These are phyloP conservation scores for Dolichomitus sp. DNA, from an alignment of 2,888 invertebrate genomes.

Conservation along the genomic window DNA sequence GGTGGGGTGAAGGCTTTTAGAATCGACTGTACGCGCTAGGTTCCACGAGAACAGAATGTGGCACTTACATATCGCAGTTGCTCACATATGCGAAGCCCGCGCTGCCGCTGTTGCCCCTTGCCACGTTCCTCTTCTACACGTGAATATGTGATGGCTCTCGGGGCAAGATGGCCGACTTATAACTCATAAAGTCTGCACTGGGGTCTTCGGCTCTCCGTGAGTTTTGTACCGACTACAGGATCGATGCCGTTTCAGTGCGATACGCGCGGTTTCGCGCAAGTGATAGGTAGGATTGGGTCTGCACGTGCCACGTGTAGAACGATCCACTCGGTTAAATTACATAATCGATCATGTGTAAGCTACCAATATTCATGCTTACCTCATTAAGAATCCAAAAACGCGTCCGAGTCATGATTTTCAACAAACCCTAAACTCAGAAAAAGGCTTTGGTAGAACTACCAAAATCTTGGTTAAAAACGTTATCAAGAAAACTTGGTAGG, in stretches of 20 bases:
- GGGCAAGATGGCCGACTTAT: conserved; percentile 85
- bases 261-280: background rate
- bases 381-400: background rate
- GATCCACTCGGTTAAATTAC: background rate
- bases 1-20: conserved; percentile 70
- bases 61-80: conserved; percentile 81
- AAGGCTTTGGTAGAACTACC: too few species aligned
- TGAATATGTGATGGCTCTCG: conserved; percentile 83
- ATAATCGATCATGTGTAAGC: background rate
- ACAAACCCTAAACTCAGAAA: too few species aligned
- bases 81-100: conserved; percentile 77
- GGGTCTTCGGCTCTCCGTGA: conserved; percentile 55
- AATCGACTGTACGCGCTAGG: conserved; percentile 79
- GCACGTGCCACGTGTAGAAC: background rate
- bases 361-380: background rate
- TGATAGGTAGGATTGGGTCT: background rate
- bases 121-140: conserved; percentile 70
- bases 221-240: conserved; percentile 23
- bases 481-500: too few species aligned
- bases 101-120: conserved; percentile 43
- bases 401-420: background rate
- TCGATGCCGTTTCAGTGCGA: conserved; percentile 28
- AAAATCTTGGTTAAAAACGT: too few species aligned
- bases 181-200: conserved; percentile 83
- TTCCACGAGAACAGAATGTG: conserved; percentile 79